A percentile compares a stretch with the other conserved stretches of the same genome.
phyloP scores from a whole-genome alignment of 64 coral and sea anemone genomes.

The Platygyra sinensis region DNA sequence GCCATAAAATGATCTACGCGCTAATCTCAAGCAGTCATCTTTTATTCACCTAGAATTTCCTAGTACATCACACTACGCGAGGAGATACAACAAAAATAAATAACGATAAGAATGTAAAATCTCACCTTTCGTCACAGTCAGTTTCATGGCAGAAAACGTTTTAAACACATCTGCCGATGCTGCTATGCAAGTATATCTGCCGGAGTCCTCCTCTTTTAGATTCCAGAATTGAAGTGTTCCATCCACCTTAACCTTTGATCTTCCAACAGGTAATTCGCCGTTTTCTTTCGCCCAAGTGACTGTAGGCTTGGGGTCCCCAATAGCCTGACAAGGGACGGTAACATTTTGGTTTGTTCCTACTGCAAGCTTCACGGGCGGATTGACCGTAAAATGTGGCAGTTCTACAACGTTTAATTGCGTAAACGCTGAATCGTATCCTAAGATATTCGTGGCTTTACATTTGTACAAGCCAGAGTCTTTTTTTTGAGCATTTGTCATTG shows the following conservation, averaged over 20 bases:
- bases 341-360: background rate
- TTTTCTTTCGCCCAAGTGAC: background rate
- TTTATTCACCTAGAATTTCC: too few species aligned
- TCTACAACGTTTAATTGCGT: background rate
- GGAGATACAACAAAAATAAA: too few species aligned
- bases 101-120: background rate
- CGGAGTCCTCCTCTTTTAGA: background rate
- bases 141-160: background rate
- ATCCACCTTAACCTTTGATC: background rate
- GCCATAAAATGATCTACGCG: too few species aligned
- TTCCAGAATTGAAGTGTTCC: conserved; percentile 28
- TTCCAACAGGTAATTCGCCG: background rate
- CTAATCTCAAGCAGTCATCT: too few species aligned
- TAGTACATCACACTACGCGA: too few species aligned
- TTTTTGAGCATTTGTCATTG: background rate
- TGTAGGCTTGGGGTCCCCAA: background rate
- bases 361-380: background rate
- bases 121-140: background rate
- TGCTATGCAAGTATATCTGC: conserved; percentile 25
- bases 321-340: background rate
- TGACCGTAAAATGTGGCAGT: background rate
- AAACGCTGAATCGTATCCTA: background rate
- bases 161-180: background rate
- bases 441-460: conserved; percentile 9
- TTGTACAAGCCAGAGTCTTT: conserved; percentile 5